Evolutionary conservation across 2,113 vertebrate genomes (phyloP), one percentile per base, ranked within the genome.

Genomic region (Ornithorhynchus anatinus): DNA sequence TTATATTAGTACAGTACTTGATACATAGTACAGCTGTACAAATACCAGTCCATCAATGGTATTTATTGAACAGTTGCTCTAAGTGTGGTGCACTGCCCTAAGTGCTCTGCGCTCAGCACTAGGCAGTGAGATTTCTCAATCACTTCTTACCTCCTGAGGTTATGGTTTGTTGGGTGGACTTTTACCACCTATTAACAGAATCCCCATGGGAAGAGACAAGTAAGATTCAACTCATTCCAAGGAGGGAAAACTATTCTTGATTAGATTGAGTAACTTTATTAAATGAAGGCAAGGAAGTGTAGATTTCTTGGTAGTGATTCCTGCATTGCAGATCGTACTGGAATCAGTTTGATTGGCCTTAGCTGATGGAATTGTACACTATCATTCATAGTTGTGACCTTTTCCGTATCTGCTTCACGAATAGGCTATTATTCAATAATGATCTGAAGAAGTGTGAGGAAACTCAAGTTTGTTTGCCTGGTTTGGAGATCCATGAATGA

Each of bases 361-460:
- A 3, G 0, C 1, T 6, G 8, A 76, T 48, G 42, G 1, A 1
- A 7, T 7, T 61, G 51, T 25, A 16, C 11, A 0, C 15, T 50
- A 47, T 33, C 0, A 0, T 39, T 37, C 5, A 7, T 8, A 0
- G 0, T 43, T 23, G 65, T 52, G 37, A 22, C 9, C 35, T 59
- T 38, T 59, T 72, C 13, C 23, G 36, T 32, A 42, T 2, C 4
- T 70, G 29, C 32, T 29, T 3, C 10, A 60, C 27, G 37, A 37
- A 53, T 44, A 22, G 14, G 14, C 25, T 40, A n/a, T 13, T 15
- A 29, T 20, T n/a, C n/a, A n/a, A n/a, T n/a, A n/a, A n/a, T n/a
- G n/a, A 36, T 12, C 27, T 23, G 8, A 53, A 1, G 7, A 3
- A 0, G 14, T 15, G n/a, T 20, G 37, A 51, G 16, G 47, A 45